phyloP scores from a whole-genome alignment of 2,888 invertebrate genomes.

The Coelogynopora nodosa region DNA sequence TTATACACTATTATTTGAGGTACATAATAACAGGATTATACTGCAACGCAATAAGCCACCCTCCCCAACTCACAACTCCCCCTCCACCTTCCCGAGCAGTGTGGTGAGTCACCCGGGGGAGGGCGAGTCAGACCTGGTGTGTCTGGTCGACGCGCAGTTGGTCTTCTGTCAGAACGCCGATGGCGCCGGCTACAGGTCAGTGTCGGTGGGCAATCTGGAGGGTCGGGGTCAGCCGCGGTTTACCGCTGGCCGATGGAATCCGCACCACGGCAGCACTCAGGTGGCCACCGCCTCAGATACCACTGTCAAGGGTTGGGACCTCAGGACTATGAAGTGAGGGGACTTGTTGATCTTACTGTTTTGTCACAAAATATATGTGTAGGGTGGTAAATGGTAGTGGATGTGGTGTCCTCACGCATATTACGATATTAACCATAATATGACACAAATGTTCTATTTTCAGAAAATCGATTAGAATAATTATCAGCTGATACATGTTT shows the following conservation, averaged over 20 bases:
- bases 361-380: too few species aligned
- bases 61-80: too few species aligned
- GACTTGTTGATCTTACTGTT: neutral
- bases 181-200: neutral
- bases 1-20: too few species aligned
- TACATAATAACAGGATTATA: too few species aligned
- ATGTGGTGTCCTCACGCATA: too few species aligned
- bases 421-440: too few species aligned
- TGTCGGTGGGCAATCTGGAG: conserved; percentile 55
- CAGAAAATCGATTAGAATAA: too few species aligned
- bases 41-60: too few species aligned
- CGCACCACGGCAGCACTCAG: conserved; percentile 80
- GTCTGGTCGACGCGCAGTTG: conserved; percentile 75
- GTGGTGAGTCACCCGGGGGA: conserved; percentile 79
- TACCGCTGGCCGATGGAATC: conserved; percentile 86
- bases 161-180: conserved; percentile 70
- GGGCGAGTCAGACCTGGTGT: conserved; percentile 70
- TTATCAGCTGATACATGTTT: too few species aligned
- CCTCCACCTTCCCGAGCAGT: too few species aligned
- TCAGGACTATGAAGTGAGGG: conserved; percentile 36
- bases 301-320: conserved; percentile 30
- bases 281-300: conserved; percentile 78
- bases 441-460: too few species aligned
- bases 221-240: conserved; percentile 75
- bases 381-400: neutral